phyloP scores from a whole-genome alignment of 1,140 invertebrate genomes.

The Neodiprion virginianus region DNA sequence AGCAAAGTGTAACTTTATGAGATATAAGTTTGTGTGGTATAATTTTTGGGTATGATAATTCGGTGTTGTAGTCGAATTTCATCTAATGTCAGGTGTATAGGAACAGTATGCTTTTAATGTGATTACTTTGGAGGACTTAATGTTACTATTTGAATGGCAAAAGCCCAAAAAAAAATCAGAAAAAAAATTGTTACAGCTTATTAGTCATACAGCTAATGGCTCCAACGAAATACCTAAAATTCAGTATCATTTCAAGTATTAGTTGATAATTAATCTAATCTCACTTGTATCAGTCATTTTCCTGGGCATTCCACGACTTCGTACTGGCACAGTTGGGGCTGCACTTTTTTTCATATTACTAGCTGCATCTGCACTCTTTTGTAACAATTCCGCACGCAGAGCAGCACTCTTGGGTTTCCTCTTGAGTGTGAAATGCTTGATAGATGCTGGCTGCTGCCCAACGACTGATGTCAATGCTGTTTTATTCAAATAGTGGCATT shows the following conservation, averaged over 20 bases:
- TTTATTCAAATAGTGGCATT: slow-evolving; percentile 97
- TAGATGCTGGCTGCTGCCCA: slow-evolving; percentile 69
- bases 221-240: too few species aligned
- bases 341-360: slow-evolving; percentile 89
- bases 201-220: too few species aligned
- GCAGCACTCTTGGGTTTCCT: slow-evolving; percentile 95
- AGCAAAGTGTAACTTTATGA: too few species aligned
- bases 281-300: slow-evolving; percentile 96
- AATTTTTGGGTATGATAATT: too few species aligned
- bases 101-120: too few species aligned
- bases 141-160: too few species aligned
- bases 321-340: slow-evolving; percentile 87
- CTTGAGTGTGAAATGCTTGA: slow-evolving; percentile 94
- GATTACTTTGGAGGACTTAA: too few species aligned
- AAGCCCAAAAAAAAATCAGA: too few species aligned
- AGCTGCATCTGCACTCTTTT: slow-evolving; percentile 89
- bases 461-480: slow-evolving; percentile 86
- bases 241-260: neutral
- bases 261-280: slow-evolving; percentile 33
- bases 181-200: too few species aligned
- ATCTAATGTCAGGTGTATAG: too few species aligned
- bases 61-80: too few species aligned
- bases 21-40: too few species aligned
- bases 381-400: slow-evolving; percentile 85
- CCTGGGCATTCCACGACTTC: slow-evolving; percentile 92